These are phyloP conservation scores for Endotricha flammealis DNA, from an alignment of 2,888 invertebrate species.

Conservation along the genomic window DNA sequence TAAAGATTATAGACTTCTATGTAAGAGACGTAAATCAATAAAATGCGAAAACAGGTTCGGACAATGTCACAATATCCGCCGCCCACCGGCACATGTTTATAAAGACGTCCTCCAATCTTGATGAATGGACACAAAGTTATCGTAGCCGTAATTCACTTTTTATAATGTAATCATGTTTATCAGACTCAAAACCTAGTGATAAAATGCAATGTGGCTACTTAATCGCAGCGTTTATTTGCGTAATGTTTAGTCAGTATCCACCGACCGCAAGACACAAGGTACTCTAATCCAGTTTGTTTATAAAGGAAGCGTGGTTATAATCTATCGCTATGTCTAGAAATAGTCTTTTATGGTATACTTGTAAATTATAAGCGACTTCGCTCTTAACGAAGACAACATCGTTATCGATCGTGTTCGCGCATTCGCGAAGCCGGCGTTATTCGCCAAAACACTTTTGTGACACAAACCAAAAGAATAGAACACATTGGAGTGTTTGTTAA, in stretches of 20 bases:
- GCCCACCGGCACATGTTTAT: constrained; percentile 35
- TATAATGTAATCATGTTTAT: constrained; percentile 7
- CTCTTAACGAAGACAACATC: constrained; percentile 61
- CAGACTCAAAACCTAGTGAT: constrained; percentile 8
- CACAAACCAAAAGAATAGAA: constrained; percentile 31
- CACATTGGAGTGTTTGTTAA: constrained; percentile 16
- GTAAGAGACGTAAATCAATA: not conserved
- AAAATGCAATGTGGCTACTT: constrained; percentile 5
- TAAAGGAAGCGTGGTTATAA: too few species aligned
- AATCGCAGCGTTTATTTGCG: too few species aligned
- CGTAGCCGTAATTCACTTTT: constrained; percentile 13
- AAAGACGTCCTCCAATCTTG: constrained; percentile 15
- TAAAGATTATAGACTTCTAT: too few species aligned
- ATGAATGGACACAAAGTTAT: constrained; percentile 17
- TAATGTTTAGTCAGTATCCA: too few species aligned
- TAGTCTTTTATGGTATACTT: constrained; percentile 8
- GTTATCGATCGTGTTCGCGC: constrained; percentile 69
- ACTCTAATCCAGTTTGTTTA: too few species aligned
- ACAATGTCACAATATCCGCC: constrained; percentile 47
- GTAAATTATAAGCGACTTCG: constrained; percentile 40
- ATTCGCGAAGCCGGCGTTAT: constrained; percentile 45
- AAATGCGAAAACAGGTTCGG: constrained; percentile 17
- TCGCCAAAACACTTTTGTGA: constrained; percentile 40
- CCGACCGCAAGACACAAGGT: too few species aligned
- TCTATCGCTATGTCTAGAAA: not conserved